These are phyloP conservation scores for Anneissia japonica DNA, from an alignment of 35 echinoderm and acorn worm species.

Conservation along the genomic window DNA sequence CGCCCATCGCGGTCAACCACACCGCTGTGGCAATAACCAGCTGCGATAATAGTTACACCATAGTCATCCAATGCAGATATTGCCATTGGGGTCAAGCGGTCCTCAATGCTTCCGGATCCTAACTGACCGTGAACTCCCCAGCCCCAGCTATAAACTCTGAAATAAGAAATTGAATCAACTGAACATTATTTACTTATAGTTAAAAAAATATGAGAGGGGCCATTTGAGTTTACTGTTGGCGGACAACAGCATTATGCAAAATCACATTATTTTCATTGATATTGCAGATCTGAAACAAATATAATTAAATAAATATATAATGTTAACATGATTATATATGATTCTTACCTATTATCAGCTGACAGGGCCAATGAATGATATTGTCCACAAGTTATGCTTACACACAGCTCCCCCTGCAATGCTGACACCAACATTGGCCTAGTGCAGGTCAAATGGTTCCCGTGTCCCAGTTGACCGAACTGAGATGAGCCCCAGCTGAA, in stretches of 20 bases:
- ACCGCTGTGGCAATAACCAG: slow-evolving; percentile 77
- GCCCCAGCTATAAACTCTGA: slow-evolving; percentile 83
- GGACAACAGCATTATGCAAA: not conserved
- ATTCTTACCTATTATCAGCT: slow-evolving; percentile 61
- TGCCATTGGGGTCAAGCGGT: slow-evolving; percentile 53
- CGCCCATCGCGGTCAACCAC: slow-evolving; percentile 63
- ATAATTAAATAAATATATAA: not conserved
- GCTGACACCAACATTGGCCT: slow-evolving; percentile 61
- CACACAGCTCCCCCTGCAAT: slow-evolving; percentile 37
- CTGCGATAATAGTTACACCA: slow-evolving; percentile 46
- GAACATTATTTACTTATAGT: too few relatives aligned
- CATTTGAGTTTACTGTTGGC: too few relatives aligned
- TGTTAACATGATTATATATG: not conserved
- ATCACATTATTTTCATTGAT: not conserved
- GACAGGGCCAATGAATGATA: slow-evolving; percentile 78
- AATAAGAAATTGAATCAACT: not conserved
- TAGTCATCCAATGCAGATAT: slow-evolving; percentile 28
- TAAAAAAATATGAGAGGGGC: too few relatives aligned
- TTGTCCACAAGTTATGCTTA: slow-evolving; percentile 82
- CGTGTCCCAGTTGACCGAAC: slow-evolving; percentile 79
- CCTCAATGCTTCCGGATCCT: slow-evolving; percentile 60
- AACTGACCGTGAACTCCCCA: slow-evolving; percentile 98
- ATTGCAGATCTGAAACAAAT: not conserved
- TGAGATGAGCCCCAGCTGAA: slow-evolving; percentile 78
- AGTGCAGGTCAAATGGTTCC: slow-evolving; percentile 50